Evolutionary conservation across 2,797 vertebrate species (phyloP).

Genomic region (Mus spretus): DNA sequence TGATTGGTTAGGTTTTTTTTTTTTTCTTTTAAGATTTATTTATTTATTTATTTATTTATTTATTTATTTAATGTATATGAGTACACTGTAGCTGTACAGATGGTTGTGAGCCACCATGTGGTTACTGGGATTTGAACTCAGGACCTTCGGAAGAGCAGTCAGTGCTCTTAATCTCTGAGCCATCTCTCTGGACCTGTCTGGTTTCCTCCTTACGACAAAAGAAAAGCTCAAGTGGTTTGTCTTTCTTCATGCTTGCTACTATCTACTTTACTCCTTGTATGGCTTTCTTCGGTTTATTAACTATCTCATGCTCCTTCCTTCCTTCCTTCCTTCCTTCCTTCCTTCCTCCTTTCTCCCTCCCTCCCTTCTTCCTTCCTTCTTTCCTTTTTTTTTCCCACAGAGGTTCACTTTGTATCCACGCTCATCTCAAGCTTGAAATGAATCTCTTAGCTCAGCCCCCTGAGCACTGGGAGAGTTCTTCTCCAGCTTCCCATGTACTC

Average conservation of each 20-base stretch:
- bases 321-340: too few species aligned
- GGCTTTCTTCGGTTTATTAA: background rate
- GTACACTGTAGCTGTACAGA: too few species aligned
- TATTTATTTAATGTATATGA: too few species aligned
- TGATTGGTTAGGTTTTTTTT: too few species aligned
- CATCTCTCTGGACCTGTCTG: too few species aligned
- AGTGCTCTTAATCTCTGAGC: too few species aligned
- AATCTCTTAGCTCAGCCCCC: background rate
- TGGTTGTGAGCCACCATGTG: too few species aligned
- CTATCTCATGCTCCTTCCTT: background rate
- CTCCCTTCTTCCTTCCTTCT: background rate
- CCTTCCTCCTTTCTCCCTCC: too few species aligned
- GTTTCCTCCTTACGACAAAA: background rate
- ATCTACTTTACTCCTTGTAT: background rate
- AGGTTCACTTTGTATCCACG: background rate
- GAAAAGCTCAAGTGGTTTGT: background rate
- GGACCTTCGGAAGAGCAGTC: too few species aligned
- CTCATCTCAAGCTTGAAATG: background rate
- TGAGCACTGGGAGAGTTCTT: background rate
- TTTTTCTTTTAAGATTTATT: too few species aligned
- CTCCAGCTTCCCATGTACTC: background rate
- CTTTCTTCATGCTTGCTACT: background rate
- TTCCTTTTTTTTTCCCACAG: background rate
- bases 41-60: too few species aligned
- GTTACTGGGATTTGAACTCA: too few species aligned